phyloP scores from a whole-genome alignment of 2,888 invertebrate genomes.

The Chesias legatella region DNA sequence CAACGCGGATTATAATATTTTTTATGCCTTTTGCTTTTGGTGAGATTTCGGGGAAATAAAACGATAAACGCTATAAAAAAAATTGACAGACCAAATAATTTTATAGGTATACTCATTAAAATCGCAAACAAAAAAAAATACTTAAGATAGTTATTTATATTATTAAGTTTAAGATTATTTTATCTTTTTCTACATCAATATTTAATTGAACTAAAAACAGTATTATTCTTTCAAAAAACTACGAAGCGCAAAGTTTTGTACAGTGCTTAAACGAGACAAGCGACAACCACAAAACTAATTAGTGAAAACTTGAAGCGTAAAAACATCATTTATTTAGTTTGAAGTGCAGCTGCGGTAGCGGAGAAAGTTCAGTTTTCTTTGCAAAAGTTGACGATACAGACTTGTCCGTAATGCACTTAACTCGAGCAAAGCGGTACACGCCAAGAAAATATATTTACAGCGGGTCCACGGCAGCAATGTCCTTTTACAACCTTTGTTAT shows the following conservation, averaged over 20 bases:
- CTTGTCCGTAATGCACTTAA: slow-evolving; percentile 29
- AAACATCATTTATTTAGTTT: slow-evolving; percentile 26
- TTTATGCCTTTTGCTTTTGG: too few species aligned
- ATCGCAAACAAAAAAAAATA: too few species aligned
- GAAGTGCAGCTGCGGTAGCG: slow-evolving; percentile 11
- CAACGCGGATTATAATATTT: too few species aligned
- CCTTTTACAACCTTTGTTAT: slow-evolving; percentile 40
- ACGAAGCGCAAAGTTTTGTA: neutral
- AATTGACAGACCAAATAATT: too few species aligned
- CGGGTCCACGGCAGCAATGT: slow-evolving; percentile 40
- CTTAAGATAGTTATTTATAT: too few species aligned
- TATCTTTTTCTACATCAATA: neutral
- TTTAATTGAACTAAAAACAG: neutral
- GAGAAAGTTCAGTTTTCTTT: slow-evolving; percentile 25
- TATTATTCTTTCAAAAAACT: neutral
- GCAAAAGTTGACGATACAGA: slow-evolving; percentile 24
- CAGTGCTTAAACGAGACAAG: slow-evolving; percentile 6
- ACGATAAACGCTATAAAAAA: too few species aligned
- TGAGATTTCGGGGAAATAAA: too few species aligned
- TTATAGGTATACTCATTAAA: too few species aligned
- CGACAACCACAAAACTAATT: slow-evolving; percentile 23
- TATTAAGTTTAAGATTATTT: too few species aligned
- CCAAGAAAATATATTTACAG: slow-evolving; percentile 47
- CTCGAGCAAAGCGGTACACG: slow-evolving; percentile 32
- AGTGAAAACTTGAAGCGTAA: slow-evolving; percentile 20